A percentile compares a stretch with the other conserved stretches of the same genome.
phyloP scores from a whole-genome alignment of 2,113 vertebrate genomes.

The Oxygymnocypris stewartii region DNA sequence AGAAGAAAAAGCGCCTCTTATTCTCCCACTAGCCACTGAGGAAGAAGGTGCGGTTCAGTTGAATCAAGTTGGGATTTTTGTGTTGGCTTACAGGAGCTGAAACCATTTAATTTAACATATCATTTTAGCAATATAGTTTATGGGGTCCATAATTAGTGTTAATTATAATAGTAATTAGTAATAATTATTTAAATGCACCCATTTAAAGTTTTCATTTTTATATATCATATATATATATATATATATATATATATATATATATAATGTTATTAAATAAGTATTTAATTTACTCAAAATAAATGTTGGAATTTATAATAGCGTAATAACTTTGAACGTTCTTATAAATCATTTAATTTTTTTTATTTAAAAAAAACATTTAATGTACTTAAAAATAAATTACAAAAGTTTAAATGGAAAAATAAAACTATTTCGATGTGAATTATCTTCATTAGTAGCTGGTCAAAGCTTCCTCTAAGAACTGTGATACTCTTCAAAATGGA shows the following conservation, averaged over 20 bases:
- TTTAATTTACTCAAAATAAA: too few relatives aligned
- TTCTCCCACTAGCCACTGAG: conserved; percentile 68
- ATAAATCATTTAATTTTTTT: too few relatives aligned
- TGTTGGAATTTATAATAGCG: not conserved
- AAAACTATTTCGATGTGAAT: not conserved
- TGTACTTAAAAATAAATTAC: too few relatives aligned
- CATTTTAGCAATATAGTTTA: not conserved
- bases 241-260: too few relatives aligned
- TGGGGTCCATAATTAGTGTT: too few relatives aligned
- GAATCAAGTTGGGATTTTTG: not conserved
- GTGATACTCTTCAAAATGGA: not conserved
- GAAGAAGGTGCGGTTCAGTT: conserved; percentile 76
- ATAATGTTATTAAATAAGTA: too few relatives aligned
- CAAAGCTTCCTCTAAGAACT: not conserved
- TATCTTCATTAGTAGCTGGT: not conserved
- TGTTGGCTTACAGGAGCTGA: not conserved
- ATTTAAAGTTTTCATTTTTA: too few relatives aligned
- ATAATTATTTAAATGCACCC: too few relatives aligned
- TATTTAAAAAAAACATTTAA: too few relatives aligned
- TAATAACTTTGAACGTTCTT: not conserved
- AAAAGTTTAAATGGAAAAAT: too few relatives aligned
- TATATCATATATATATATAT: too few relatives aligned
- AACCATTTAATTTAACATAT: not conserved
- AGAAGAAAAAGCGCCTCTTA: conserved; percentile 47
- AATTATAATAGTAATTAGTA: too few relatives aligned